phyloP scores from a whole-genome alignment of 2,888 invertebrate genomes.

The Lamellibrachia satsuma region DNA sequence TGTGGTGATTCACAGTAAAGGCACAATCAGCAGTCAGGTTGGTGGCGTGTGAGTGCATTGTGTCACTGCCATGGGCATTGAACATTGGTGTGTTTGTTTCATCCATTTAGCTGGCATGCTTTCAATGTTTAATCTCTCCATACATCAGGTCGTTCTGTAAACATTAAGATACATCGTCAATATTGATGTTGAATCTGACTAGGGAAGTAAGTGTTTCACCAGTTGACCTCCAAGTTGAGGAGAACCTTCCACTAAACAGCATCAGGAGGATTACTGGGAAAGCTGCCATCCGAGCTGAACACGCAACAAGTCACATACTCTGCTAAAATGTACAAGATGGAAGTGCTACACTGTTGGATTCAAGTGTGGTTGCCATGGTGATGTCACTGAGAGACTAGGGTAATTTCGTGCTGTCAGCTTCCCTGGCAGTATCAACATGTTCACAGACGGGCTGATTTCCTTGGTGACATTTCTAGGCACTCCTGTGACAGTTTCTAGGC shows the following conservation, averaged over 20 bases:
- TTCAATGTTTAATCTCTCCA: background rate
- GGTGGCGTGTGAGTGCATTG: background rate
- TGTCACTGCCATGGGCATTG: background rate
- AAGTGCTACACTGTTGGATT: background rate
- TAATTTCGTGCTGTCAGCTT: conserved; percentile 6
- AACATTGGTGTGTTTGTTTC: background rate
- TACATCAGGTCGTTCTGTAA: background rate
- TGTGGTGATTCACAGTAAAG: background rate
- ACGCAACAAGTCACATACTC: background rate
- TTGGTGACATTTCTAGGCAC: conserved; percentile 10
- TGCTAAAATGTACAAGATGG: background rate
- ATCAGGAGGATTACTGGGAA: background rate
- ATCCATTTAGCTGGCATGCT: background rate
- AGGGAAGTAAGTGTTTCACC: background rate
- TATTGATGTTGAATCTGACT: background rate
- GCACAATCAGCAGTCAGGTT: background rate
- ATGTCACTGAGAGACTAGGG: background rate
- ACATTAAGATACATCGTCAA: background rate
- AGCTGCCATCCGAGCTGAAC: background rate
- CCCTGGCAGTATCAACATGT: background rate
- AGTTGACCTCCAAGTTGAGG: background rate
- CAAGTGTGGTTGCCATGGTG: background rate
- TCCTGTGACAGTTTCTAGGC: background rate
- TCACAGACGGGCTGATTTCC: background rate
- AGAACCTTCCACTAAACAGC: background rate